Conservation (phyloP, 2,888 invertebrate genomes). For the Heliconius aoede region DNA sequence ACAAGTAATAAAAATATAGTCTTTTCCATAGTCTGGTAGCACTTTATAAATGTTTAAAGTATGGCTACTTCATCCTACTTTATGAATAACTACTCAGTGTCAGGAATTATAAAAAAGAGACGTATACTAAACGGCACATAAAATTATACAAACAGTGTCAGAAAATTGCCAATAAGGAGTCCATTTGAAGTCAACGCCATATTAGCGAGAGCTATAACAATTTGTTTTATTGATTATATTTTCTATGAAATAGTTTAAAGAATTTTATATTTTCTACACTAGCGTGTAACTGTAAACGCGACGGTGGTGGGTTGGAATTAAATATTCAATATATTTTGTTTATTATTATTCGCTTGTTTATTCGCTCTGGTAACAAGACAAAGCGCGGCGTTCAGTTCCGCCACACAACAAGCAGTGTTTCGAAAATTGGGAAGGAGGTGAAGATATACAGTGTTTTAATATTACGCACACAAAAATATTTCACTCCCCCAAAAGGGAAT, state of each 20-base stretch:
- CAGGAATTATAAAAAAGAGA: not conserved
- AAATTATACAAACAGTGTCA: slow-evolving; percentile 40
- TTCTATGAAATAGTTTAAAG: not conserved
- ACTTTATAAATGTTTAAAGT: not conserved
- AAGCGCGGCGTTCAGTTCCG: not conserved
- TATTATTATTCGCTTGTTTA: too few relatives aligned
- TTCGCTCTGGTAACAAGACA: not conserved
- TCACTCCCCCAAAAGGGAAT: too few relatives aligned
- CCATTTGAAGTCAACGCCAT: slow-evolving; percentile 33
- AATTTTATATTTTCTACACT: too few relatives aligned
- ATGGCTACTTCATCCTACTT: not conserved
- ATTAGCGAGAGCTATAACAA: slow-evolving; percentile 42
- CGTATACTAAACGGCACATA: slow-evolving; percentile 17
- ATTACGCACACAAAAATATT: too few relatives aligned
- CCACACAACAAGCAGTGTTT: not conserved
- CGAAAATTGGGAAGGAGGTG: not conserved
- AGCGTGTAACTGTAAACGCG: not conserved
- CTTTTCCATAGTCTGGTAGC: too few relatives aligned
- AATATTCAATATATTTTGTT: too few relatives aligned
- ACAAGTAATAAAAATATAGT: too few relatives aligned
- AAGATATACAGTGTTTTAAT: too few relatives aligned
- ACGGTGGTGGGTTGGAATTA: not conserved
- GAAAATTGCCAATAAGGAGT: slow-evolving; percentile 19
- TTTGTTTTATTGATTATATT: slow-evolving; percentile 31
- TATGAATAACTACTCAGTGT: not conserved